Evolutionary conservation across 2,797 vertebrate species (phyloP).

Genomic region (Octomys mimax): DNA sequence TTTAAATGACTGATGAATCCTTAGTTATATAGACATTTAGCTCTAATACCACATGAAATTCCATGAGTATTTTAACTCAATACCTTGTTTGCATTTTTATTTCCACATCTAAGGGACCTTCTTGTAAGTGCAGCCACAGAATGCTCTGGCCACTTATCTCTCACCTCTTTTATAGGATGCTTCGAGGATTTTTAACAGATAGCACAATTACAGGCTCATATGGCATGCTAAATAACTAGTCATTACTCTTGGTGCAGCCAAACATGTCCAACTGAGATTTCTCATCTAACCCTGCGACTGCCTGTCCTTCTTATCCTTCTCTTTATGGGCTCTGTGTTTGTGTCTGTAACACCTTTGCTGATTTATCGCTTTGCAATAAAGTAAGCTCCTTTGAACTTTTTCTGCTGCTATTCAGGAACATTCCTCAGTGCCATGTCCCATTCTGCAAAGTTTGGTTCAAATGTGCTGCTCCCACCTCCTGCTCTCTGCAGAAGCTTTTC

Average conservation of each 20-base stretch:
- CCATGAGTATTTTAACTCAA: neutral
- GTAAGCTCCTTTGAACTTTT: neutral
- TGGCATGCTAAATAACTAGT: neutral
- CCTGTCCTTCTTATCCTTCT: neutral
- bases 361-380: neutral
- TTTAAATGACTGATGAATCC: conserved; percentile 56
- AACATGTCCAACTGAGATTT: neutral
- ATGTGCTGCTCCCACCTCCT: neutral
- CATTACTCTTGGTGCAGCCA: neutral
- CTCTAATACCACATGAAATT: conserved; percentile 59
- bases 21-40: conserved; percentile 57
- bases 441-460: neutral
- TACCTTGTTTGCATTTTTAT: neutral
- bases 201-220: neutral
- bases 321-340: neutral
- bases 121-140: neutral
- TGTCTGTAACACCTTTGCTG: neutral
- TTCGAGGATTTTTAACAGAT: neutral
- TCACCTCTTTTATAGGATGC: neutral
- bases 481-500: neutral
- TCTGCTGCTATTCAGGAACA: neutral
- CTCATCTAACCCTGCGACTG: neutral
- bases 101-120: neutral
- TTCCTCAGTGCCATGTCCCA: neutral
- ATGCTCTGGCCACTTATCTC: neutral